These are phyloP conservation scores for Mizuhopecten yessoensis DNA, from an alignment of 1,140 invertebrate genomes.

Conservation along the genomic window DNA sequence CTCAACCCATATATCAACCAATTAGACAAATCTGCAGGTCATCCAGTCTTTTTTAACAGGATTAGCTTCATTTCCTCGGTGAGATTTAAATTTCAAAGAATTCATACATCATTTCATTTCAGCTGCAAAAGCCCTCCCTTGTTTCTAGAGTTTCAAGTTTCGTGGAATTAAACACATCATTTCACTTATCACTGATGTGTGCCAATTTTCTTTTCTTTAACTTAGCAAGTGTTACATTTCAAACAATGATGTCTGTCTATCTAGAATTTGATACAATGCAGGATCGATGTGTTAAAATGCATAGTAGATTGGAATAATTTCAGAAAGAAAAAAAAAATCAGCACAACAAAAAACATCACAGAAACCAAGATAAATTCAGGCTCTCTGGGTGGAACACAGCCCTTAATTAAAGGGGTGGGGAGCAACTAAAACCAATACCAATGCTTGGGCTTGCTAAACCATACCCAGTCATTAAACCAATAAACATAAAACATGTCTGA, in stretches of 20 bases:
- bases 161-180: slow-evolving; percentile 2
- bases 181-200: background rate
- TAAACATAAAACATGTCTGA: no score
- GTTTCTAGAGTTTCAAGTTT: background rate
- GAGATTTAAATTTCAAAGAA: background rate
- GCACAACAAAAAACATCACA: no score
- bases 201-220: background rate
- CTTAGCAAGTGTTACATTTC: background rate
- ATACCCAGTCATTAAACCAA: no score
- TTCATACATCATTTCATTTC: background rate
- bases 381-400: no score
- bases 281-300: no score
- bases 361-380: no score
- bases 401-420: no score
- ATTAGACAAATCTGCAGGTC: slow-evolving; percentile 1
- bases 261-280: no score
- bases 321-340: no score
- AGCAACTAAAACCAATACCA: no score
- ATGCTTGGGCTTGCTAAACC: no score
- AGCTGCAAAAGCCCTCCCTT: background rate
- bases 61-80: background rate
- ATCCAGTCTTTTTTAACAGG: background rate
- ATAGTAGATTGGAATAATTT: no score
- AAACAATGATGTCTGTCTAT: background rate
- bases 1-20: background rate